Evolutionary conservation across 2,888 invertebrate genomes (phyloP).

Genomic region (Sinotaia quadrata): DNA sequence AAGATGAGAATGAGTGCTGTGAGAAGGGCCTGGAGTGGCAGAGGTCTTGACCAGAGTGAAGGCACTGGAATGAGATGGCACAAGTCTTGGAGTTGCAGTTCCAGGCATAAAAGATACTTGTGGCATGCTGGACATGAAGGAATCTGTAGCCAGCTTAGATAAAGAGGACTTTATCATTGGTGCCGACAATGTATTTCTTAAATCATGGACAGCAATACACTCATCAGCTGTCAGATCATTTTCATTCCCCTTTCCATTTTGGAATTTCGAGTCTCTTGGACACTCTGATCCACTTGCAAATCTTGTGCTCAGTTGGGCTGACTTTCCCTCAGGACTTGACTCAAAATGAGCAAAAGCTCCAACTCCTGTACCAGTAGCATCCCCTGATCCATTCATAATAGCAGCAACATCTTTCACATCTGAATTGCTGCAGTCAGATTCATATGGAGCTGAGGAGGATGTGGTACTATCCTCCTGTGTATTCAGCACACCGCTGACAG

Average conservation of each 20-base stretch:
- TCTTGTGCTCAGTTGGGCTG: too few species aligned
- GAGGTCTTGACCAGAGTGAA: conserved; percentile 40
- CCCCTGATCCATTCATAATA: background rate
- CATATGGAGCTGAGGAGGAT: too few species aligned
- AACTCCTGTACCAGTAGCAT: background rate
- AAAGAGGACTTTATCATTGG: background rate
- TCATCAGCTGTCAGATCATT: background rate
- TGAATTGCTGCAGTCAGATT: conserved; percentile 3
- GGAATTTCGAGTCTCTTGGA: background rate
- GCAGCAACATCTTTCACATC: background rate
- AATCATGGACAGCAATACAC: background rate
- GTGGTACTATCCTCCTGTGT: too few species aligned
- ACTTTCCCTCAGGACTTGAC: conserved; percentile 26
- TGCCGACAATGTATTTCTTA: background rate
- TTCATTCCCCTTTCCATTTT: background rate
- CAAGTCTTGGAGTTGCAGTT: conserved; percentile 29
- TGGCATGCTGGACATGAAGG: background rate
- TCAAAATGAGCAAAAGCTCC: background rate
- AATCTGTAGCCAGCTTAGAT: background rate
- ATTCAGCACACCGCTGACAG: too few species aligned
- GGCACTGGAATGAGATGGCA: conserved; percentile 42
- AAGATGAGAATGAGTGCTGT: background rate
- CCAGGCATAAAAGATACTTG: background rate
- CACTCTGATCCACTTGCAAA: background rate
- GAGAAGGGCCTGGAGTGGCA: background rate